A percentile compares a stretch with the other conserved stretches of the same genome.
Evolutionary conservation across 2,888 invertebrate genomes (phyloP).

Genomic region (Odontocerum albicorne): DNA sequence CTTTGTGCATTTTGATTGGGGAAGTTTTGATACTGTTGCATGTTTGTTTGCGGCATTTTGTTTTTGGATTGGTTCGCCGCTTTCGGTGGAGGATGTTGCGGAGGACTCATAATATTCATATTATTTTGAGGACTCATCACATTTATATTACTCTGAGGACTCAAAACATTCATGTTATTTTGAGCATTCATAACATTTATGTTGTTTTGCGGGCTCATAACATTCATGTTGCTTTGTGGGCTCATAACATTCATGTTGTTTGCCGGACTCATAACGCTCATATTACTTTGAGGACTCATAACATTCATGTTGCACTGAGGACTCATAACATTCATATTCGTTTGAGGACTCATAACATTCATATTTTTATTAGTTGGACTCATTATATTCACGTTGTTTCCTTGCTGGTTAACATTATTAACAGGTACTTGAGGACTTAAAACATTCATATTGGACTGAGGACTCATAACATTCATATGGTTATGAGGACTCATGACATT

Average conservation of each 20-base stretch:
- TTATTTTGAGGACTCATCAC: slow-evolving; percentile 39
- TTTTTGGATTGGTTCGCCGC: not conserved
- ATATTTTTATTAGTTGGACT: slow-evolving; percentile 34
- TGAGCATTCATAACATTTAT: slow-evolving; percentile 53
- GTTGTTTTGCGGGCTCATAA: slow-evolving; percentile 55
- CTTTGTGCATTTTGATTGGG: slow-evolving; percentile 13
- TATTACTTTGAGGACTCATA: slow-evolving; percentile 50
- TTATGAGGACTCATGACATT: slow-evolving; percentile 56
- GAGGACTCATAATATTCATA: slow-evolving; percentile 41
- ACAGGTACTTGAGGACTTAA: slow-evolving; percentile 21
- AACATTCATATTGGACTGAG: slow-evolving; percentile 49
- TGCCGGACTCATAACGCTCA: slow-evolving; percentile 51
- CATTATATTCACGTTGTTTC: slow-evolving; percentile 39
- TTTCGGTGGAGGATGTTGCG: slow-evolving; percentile 10
- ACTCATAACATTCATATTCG: slow-evolving; percentile 45
- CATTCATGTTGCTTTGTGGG: slow-evolving; percentile 34
- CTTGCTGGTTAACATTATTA: slow-evolving; percentile 39
- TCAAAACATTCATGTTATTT: slow-evolving; percentile 46
- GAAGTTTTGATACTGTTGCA: slow-evolving; percentile 10
- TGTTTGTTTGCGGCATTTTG: not conserved
- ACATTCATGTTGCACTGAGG: slow-evolving; percentile 45
- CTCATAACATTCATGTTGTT: slow-evolving; percentile 21
- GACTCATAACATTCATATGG: slow-evolving; percentile 42
- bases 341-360: slow-evolving; percentile 31
- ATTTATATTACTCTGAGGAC: slow-evolving; percentile 27